phyloP scores from a whole-genome alignment of 2,113 vertebrate genomes.

The Pterocles gutturalis region DNA sequence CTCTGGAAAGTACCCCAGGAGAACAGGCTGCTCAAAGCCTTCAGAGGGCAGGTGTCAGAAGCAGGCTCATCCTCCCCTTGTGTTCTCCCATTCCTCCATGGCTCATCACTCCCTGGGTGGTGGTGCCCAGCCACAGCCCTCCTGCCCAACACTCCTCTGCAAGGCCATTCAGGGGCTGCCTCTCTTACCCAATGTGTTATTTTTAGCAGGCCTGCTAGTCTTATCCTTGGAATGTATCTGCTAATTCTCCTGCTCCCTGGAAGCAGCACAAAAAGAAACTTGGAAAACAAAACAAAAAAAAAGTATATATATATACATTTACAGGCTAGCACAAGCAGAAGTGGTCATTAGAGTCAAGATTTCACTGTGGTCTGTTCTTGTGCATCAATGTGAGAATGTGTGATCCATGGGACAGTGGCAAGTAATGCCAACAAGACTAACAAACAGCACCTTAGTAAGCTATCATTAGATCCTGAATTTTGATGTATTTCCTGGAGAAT shows the following conservation, averaged over 20 bases:
- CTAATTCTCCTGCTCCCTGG: not conserved
- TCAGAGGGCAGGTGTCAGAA: not conserved
- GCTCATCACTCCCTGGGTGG: not conserved
- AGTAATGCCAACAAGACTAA: not conserved
- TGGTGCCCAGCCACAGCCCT: rapidly evolving
- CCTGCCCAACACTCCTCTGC: not conserved
- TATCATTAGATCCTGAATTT: not conserved
- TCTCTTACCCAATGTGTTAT: not conserved
- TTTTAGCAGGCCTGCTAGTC: not conserved
- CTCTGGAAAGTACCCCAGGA: not conserved
- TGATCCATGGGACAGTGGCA: not conserved
- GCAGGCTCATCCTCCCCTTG: rapidly evolving
- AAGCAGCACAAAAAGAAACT: not conserved
- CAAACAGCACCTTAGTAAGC: not conserved
- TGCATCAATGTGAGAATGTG: rapidly evolving
- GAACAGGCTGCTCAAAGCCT: not conserved
- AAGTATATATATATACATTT: not conserved
- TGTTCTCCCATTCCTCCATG: not conserved
- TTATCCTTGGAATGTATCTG: not conserved
- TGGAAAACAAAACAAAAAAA: no score
- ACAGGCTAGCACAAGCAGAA: not conserved
- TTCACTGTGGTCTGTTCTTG: not conserved
- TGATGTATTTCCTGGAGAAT: not conserved
- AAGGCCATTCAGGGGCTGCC: not conserved
- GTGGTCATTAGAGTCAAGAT: not conserved